These are phyloP conservation scores for Drosophila mojavensis DNA, from an alignment of 1,140 invertebrate species.

Conservation along the genomic window DNA sequence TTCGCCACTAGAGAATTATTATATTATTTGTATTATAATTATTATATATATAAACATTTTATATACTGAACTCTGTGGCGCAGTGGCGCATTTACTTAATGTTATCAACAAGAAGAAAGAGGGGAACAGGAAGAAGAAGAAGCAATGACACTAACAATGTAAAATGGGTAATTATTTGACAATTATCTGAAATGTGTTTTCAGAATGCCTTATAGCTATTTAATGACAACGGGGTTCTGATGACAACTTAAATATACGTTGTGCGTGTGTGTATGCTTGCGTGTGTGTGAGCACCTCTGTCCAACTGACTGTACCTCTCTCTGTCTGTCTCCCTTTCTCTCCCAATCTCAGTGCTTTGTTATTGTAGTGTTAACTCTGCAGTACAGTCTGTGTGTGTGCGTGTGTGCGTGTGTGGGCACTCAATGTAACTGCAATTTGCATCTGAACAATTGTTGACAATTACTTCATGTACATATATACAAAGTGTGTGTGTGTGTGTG, in stretches of 20 bases:
- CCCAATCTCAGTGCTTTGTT: background rate
- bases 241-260: constrained; percentile 69
- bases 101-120: too few species aligned
- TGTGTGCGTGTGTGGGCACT: constrained; percentile 15
- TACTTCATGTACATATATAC: background rate
- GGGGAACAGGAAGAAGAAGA: background rate
- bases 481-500: background rate
- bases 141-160: constrained; percentile 55
- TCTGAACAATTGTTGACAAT: constrained; percentile 18
- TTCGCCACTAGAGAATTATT: too few species aligned
- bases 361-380: constrained; percentile 1
- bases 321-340: background rate
- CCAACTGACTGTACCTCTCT: background rate
- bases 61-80: too few species aligned
- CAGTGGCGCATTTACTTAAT: too few species aligned
- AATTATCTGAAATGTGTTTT: constrained; percentile 75
- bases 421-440: constrained; percentile 46
- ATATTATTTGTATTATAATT: too few species aligned
- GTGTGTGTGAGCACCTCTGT: background rate
- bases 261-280: background rate
- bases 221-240: constrained; percentile 69
- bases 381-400: background rate
- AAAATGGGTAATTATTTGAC: constrained; percentile 65
- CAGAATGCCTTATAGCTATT: constrained; percentile 60
- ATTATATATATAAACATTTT: too few species aligned